Conservation (phyloP, 1,140 invertebrate genomes). For the Fopius arisanus region DNA sequence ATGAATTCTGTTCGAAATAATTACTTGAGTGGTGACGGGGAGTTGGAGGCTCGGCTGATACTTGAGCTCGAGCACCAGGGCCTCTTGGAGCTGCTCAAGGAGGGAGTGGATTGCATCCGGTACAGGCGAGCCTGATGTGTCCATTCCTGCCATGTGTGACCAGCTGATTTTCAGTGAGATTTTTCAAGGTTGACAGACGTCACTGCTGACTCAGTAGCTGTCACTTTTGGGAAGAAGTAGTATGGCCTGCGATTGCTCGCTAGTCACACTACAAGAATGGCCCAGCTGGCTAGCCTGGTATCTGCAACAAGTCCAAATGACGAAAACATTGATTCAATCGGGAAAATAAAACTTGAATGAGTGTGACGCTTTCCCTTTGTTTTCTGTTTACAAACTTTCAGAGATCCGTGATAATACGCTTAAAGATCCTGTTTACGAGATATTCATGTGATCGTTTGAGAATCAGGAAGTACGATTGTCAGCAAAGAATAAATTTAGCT, state of each 20-base stretch:
- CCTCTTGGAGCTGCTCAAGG: slow-evolving; percentile 73
- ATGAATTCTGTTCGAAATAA: slow-evolving; percentile 20
- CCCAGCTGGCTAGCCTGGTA: slow-evolving; percentile 63
- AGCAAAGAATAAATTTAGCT: background rate
- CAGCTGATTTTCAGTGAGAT: slow-evolving; percentile 41
- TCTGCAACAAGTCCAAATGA: slow-evolving; percentile 47
- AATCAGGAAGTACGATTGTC: background rate
- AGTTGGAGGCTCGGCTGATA: slow-evolving; percentile 74
- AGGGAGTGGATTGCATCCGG: slow-evolving; percentile 67
- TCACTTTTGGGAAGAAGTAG: slow-evolving; percentile 34
- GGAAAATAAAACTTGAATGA: background rate
- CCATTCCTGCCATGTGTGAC: slow-evolving; percentile 64
- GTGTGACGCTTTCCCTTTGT: background rate
- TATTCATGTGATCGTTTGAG: background rate
- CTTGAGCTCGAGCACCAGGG: slow-evolving; percentile 73
- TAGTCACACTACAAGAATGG: slow-evolving; percentile 65
- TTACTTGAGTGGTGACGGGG: slow-evolving; percentile 60
- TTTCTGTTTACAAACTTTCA: background rate
- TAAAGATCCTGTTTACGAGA: background rate
- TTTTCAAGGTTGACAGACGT: slow-evolving; percentile 29
- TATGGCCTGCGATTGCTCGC: slow-evolving; percentile 41
- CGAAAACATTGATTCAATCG: background rate
- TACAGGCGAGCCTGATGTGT: slow-evolving; percentile 64
- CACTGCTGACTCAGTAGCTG: slow-evolving; percentile 28
- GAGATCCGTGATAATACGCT: background rate